Conservation (phyloP, 2,888 invertebrate genomes). For the Trichogramma dendrolimi region DNA sequence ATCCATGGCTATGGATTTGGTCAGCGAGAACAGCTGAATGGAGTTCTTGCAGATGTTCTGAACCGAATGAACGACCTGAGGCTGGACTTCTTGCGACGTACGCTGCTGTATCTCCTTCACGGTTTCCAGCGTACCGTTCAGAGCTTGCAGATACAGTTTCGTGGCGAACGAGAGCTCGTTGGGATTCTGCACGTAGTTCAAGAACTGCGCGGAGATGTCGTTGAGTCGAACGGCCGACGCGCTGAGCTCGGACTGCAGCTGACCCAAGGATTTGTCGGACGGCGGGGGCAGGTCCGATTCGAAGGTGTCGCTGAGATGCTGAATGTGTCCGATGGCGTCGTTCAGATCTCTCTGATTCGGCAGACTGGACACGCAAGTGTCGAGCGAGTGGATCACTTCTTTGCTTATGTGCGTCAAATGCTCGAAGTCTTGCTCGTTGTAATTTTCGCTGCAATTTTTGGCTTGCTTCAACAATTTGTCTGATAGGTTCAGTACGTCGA, state of each 20-base stretch:
- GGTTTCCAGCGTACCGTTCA: constrained; percentile 71
- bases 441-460: constrained; percentile 65
- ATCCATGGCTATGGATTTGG: constrained; percentile 86
- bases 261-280: constrained; percentile 61
- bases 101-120: constrained; percentile 66
- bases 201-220: constrained; percentile 78
- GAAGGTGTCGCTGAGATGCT: constrained; percentile 69
- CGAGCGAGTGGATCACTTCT: constrained; percentile 62
- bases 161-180: constrained; percentile 69
- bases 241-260: constrained; percentile 81
- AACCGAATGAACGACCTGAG: constrained; percentile 80
- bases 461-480: constrained; percentile 78
- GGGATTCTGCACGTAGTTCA: constrained; percentile 69
- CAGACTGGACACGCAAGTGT: constrained; percentile 74
- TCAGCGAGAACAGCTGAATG: constrained; percentile 78
- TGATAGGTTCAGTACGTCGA: constrained; percentile 55
- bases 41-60: constrained; percentile 84
- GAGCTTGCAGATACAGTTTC: constrained; percentile 63
- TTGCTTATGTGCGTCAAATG: constrained; percentile 58
- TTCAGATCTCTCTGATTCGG: constrained; percentile 95
- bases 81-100: constrained; percentile 58
- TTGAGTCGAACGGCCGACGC: constrained; percentile 79
- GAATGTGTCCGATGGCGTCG: constrained; percentile 76
- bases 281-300: constrained; percentile 72
- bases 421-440: constrained; percentile 43